Evolutionary conservation across 30 jellyfish, hydroid and myxozoan genomes (phyloP).

Genomic region (Hydractinia echinata): DNA sequence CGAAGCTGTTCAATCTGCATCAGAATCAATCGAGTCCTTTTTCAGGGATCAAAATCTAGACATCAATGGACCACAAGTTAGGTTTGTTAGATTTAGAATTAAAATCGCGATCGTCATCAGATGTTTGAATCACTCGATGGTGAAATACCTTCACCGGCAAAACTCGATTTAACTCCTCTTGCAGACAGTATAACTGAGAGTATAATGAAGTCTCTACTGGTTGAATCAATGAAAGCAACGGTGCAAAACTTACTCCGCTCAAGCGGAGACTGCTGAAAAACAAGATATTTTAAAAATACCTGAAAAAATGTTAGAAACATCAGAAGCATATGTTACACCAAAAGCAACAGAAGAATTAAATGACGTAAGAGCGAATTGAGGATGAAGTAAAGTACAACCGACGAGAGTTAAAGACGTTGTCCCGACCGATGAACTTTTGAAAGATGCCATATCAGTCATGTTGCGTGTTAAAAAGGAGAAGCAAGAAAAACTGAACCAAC

Average conservation of each 20-base stretch:
- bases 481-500: not conserved
- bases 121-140: slow-evolving; percentile 5
- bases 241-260: too few relatives aligned
- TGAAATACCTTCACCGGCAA: slow-evolving; percentile 18
- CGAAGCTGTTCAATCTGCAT: too few relatives aligned
- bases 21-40: too few relatives aligned
- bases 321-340: slow-evolving; percentile 62
- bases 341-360: not conserved
- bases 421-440: slow-evolving; percentile 7
- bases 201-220: slow-evolving; percentile 46
- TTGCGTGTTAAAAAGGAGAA: not conserved
- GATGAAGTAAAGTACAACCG: slow-evolving; percentile 12
- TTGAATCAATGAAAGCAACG: slow-evolving; percentile 44
- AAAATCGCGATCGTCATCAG: slow-evolving; percentile 16
- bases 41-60: too few relatives aligned
- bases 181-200: slow-evolving; percentile 81
- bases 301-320: slow-evolving; percentile 8
- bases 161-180: slow-evolving; percentile 39
- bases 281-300: too few relatives aligned
- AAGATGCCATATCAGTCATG: slow-evolving; percentile 34
- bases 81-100: not conserved
- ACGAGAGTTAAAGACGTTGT: not conserved
- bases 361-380: slow-evolving; percentile 1
- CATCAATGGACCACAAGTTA: too few relatives aligned
- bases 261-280: too few relatives aligned